phyloP scores from a whole-genome alignment of 2,113 vertebrate genomes.

The Eulemur macaco region DNA sequence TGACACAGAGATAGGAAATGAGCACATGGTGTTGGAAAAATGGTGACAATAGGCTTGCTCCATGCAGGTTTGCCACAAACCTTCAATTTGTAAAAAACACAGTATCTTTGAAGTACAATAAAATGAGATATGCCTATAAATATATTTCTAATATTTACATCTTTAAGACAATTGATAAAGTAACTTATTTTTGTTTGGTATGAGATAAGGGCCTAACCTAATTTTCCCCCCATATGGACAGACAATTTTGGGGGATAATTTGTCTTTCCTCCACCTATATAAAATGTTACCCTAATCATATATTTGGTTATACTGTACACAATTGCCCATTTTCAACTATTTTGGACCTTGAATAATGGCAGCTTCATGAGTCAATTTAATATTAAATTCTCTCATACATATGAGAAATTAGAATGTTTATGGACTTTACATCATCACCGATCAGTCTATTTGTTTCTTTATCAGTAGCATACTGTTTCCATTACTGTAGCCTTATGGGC shows the following conservation, averaged over 20 bases:
- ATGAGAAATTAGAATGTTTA: neutral
- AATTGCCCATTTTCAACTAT: neutral
- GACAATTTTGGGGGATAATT: neutral
- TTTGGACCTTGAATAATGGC: neutral
- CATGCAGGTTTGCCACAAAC: neutral
- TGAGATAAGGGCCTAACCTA: neutral
- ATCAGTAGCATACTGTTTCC: neutral
- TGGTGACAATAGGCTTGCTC: neutral
- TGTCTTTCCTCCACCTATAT: neutral
- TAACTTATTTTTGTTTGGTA: constrained; percentile 7
- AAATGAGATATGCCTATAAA: neutral
- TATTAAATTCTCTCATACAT: neutral
- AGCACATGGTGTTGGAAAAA: neutral
- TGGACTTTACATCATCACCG: neutral
- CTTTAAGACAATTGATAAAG: neutral
- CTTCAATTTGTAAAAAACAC: neutral
- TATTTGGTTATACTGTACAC: neutral
- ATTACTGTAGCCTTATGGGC: neutral
- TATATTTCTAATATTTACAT: neutral
- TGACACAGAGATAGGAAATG: neutral
- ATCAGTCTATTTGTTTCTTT: neutral
- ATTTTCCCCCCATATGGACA: neutral
- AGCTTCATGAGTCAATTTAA: neutral
- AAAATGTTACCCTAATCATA: neutral
- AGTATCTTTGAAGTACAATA: neutral